A percentile compares a stretch with the other conserved stretches of the same genome.
Evolutionary conservation across 2,113 vertebrate species (phyloP).

Genomic region (Solenodon paradoxus): DNA sequence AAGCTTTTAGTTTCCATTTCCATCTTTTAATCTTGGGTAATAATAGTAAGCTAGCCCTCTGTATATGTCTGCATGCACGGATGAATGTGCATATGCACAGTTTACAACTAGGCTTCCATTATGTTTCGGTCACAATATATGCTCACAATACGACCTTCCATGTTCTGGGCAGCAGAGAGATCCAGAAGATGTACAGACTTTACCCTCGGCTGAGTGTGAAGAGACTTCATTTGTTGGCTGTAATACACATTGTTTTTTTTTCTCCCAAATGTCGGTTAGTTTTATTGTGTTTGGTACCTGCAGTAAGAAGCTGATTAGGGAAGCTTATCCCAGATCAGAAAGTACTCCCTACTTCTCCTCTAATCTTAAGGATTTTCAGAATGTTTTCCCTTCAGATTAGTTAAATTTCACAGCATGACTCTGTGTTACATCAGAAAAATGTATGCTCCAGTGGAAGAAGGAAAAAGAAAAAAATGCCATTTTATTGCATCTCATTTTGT

Average conservation of each 20-base stretch:
- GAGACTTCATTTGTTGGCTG: not conserved
- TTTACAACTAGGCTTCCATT: not conserved
- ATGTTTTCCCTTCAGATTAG: not conserved
- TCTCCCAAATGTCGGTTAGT: not conserved
- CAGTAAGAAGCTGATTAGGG: slow-evolving; percentile 37
- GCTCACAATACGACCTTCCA: not conserved
- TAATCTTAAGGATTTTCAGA: not conserved
- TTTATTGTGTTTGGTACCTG: not conserved
- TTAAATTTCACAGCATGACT: not conserved
- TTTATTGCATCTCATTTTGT: not conserved
- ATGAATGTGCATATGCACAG: not conserved
- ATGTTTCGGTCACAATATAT: not conserved
- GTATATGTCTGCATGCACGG: not conserved
- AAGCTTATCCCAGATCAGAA: slow-evolving; percentile 31
- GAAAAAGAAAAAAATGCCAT: not conserved
- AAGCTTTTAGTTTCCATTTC: not conserved
- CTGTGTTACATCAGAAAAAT: not conserved
- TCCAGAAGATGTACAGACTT: not conserved
- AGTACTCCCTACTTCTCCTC: not conserved
- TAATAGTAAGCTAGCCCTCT: not conserved
- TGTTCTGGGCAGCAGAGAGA: not conserved
- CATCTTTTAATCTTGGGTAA: not conserved
- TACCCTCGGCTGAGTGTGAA: not conserved
- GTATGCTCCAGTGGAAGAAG: not conserved
- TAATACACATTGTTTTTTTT: not conserved